phyloP scores from a whole-genome alignment of 2,797 vertebrate species.

The Mormyrops boulengeri region DNA sequence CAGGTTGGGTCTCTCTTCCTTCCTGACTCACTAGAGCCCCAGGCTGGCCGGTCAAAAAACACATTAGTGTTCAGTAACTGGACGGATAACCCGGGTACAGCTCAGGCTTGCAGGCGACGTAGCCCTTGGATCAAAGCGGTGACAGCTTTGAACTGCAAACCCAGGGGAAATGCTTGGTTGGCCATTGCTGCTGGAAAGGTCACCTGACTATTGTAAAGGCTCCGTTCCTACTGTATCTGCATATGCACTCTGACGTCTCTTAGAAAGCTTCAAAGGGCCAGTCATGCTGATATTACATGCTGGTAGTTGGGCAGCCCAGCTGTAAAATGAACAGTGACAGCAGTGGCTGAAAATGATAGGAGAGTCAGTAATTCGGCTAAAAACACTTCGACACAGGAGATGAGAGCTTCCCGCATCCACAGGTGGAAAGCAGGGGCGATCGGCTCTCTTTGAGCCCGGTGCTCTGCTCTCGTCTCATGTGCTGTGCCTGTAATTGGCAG shows the following conservation, averaged over 20 bases:
- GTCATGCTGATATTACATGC: neutral
- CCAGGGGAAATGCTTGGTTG: conserved; percentile 7
- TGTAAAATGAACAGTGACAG: conserved; percentile 9
- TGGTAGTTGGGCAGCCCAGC: neutral
- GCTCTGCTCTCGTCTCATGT: neutral
- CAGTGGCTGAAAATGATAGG: neutral
- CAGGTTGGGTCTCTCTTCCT: conserved; percentile 3
- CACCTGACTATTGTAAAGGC: neutral
- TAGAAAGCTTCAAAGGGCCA: neutral
- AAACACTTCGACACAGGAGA: neutral
- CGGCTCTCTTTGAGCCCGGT: neutral
- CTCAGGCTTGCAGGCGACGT: neutral
- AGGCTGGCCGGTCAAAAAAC: conserved; percentile 14
- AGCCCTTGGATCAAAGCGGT: neutral
- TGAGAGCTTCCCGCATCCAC: neutral
- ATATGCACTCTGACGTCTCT: neutral
- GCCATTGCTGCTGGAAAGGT: neutral
- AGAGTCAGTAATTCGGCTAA: neutral
- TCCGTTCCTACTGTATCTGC: neutral
- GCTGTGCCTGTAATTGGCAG: neutral
- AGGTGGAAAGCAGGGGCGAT: neutral
- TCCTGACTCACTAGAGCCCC: neutral
- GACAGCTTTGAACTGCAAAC: conserved; percentile 1
- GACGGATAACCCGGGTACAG: conserved; percentile 28
- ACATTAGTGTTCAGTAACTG: conserved; percentile 20